Conservation (phyloP, 2,888 invertebrate genomes). For the Balanococcus diminutus region DNA sequence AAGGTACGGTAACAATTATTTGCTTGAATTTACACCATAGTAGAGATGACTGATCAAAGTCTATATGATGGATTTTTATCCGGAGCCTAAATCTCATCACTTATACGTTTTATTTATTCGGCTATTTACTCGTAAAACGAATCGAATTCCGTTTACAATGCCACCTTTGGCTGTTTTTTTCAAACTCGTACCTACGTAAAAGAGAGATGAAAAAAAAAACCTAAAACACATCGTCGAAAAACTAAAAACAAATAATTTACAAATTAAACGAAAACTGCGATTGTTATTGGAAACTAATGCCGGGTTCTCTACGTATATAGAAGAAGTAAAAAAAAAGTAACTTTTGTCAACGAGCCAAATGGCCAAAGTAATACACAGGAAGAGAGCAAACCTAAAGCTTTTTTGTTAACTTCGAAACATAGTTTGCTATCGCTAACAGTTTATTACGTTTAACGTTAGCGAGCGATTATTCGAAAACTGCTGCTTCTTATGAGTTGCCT, state of each 20-base stretch:
- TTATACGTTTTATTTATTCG: not conserved
- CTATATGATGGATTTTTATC: not conserved
- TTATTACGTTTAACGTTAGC: constrained; percentile 16
- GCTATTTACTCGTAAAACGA: not conserved
- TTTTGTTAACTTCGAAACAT: constrained; percentile 21
- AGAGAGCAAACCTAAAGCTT: not conserved
- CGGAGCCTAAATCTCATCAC: not conserved
- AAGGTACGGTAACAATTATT: not conserved
- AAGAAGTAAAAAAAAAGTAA: not conserved
- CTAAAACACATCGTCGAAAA: not conserved
- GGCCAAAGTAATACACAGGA: constrained; percentile 2
- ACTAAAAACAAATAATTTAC: constrained; percentile 12
- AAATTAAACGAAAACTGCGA: constrained; percentile 2
- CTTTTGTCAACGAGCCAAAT: constrained; percentile 21
- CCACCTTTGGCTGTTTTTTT: not conserved
- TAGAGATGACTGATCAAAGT: not conserved
- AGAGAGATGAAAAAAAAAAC: not conserved
- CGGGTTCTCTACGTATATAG: not conserved
- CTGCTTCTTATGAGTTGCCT: not conserved
- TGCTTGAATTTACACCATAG: not conserved
- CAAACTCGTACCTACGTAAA: not conserved
- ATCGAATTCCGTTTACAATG: not conserved
- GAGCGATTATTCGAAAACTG: constrained; percentile 12
- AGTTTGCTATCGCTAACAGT: constrained; percentile 17
- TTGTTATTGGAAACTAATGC: constrained; percentile 28